A percentile compares a stretch with the other conserved stretches of the same genome.
phyloP scores from a whole-genome alignment of 2,797 vertebrate genomes.

The Prunella strophiata region DNA sequence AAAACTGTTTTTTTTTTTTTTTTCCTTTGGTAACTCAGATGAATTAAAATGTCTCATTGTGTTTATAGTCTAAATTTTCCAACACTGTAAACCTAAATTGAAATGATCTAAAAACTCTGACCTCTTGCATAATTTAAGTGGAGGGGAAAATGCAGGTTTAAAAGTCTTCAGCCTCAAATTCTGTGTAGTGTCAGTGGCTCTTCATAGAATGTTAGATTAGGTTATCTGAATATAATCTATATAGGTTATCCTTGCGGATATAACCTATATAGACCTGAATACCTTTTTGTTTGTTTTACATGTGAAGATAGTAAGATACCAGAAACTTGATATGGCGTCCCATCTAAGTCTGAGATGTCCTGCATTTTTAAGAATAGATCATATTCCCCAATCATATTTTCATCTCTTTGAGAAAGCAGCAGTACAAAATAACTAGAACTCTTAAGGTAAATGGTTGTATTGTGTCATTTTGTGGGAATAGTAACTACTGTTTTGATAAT shows the following conservation, averaged over 20 bases:
- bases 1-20: neutral
- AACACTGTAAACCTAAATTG: neutral
- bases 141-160: neutral
- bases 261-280: neutral
- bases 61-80: neutral
- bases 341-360: neutral
- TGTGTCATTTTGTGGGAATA: neutral
- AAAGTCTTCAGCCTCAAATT: neutral
- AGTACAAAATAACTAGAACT: neutral
- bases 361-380: neutral
- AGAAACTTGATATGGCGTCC: neutral
- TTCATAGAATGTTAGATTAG: neutral
- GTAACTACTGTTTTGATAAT: neutral
- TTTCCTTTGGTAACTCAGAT: neutral
- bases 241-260: neutral
- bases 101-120: neutral
- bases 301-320: neutral
- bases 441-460: neutral
- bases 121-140: neutral
- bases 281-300: neutral
- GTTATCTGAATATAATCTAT: neutral
- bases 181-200: rapidly evolving
- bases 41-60: neutral
- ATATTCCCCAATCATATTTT: neutral
- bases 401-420: neutral